A percentile compares a stretch with the other conserved stretches of the same genome.
These are phyloP conservation scores for Bos taurus DNA, from an alignment of 2,113 vertebrate species.

Conservation along the genomic window ARS-UCD2.0 NC_037332.1:43068501-43069000, in stretches of 20 bases:
- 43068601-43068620: background rate
- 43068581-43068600: background rate
- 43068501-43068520: background rate
- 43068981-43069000: background rate
- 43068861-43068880: background rate
- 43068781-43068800: background rate
- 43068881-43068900: background rate
- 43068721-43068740: background rate
- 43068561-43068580: background rate
- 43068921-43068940: background rate
- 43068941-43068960: too few relatives aligned
- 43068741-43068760: background rate
- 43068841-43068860: background rate
- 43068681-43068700: background rate
- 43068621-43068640: background rate
- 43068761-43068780: background rate
- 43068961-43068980: background rate
- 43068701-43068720: background rate
- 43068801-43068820: background rate
- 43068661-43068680: background rate
- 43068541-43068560: background rate
- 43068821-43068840: background rate
- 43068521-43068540: background rate
- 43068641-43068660: background rate
- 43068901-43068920: background rate